Evolutionary conservation across 30 jellyfish, hydroid and myxozoan genomes (phyloP).

Genomic region (Chrysaora quinquecirrha): DNA sequence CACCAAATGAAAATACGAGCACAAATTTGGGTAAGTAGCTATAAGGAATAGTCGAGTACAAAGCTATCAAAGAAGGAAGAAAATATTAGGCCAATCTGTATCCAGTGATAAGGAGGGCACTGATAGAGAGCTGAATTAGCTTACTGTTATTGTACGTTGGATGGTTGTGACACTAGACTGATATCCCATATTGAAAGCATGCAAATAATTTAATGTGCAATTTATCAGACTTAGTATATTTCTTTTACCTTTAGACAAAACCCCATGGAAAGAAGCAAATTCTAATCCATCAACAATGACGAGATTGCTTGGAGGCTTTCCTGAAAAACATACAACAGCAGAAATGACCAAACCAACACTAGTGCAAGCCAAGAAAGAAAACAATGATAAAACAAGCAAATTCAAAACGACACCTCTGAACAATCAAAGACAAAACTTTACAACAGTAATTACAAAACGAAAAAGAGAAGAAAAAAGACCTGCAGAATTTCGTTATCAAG

Average conservation of each 20-base stretch:
- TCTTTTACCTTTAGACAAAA: constrained; percentile 10
- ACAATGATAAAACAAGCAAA: not conserved
- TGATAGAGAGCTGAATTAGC: too few species aligned
- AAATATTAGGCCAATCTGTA: too few species aligned
- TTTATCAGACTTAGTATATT: too few species aligned
- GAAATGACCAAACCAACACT: not conserved
- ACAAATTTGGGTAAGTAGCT: too few species aligned
- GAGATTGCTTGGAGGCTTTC: constrained; percentile 15
- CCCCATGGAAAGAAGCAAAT: constrained; percentile 28
- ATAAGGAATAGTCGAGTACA: too few species aligned
- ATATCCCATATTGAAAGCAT: too few species aligned
- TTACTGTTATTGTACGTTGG: too few species aligned
- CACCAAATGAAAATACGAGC: too few species aligned
- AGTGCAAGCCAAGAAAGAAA: not conserved
- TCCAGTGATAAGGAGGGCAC: too few species aligned
- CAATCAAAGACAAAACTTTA: not conserved
- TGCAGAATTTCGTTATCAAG: constrained; percentile 6
- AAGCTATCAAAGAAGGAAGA: too few species aligned
- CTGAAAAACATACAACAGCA: not conserved
- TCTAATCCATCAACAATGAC: constrained; percentile 40
- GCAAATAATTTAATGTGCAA: too few species aligned
- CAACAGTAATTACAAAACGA: not conserved
- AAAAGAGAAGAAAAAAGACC: not conserved
- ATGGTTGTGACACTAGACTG: too few species aligned
- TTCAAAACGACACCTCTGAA: not conserved